Conservation (phyloP, 1,140 invertebrate genomes). For the Arion vulgaris region DNA sequence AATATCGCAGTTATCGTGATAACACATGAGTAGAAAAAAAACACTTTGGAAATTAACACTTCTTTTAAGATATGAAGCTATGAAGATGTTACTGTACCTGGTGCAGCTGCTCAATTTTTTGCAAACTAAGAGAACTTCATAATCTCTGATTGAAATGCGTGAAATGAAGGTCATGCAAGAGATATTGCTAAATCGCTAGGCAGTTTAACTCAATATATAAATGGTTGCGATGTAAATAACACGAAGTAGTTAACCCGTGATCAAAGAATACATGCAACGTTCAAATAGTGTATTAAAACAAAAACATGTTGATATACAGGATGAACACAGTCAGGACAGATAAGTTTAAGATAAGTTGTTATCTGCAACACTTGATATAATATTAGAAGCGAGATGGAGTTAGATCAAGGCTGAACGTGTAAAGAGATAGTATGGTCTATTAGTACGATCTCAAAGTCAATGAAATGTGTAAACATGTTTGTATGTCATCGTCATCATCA, state of each 20-base stretch:
- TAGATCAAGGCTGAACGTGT: background rate
- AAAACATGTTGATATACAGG: background rate
- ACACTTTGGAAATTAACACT: background rate
- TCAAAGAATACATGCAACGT: background rate
- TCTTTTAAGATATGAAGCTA: background rate
- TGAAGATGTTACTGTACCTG: background rate
- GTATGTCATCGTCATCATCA: too few relatives aligned
- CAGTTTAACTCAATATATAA: background rate
- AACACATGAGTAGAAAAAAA: background rate
- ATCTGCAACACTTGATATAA: background rate
- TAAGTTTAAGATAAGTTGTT: background rate
- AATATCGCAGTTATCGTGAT: background rate
- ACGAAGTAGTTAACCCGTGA: background rate
- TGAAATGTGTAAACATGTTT: too few relatives aligned
- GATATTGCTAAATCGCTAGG: background rate
- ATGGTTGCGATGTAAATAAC: background rate
- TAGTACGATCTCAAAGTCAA: background rate
- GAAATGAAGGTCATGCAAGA: background rate
- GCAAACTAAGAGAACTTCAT: background rate
- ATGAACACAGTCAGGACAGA: background rate
- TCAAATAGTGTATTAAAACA: background rate
- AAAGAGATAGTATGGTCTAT: background rate
- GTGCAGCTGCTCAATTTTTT: background rate
- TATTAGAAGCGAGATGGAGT: background rate
- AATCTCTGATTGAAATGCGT: background rate